phyloP scores from a whole-genome alignment of 1,140 invertebrate genomes.

The Drosophila gunungcola region DNA sequence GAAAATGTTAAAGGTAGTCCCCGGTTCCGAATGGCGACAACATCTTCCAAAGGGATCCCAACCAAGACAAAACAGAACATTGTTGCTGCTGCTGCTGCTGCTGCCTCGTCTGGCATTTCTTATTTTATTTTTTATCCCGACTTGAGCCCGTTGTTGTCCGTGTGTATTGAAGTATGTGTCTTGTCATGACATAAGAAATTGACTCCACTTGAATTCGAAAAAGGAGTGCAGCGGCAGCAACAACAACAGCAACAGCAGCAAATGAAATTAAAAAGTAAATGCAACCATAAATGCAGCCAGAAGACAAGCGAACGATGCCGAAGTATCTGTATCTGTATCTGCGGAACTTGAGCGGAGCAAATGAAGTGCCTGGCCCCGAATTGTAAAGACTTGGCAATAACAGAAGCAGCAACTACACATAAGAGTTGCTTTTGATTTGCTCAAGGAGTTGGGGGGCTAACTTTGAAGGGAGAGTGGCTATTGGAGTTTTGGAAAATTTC shows the following conservation, averaged over 20 bases:
- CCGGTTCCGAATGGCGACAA: conserved; percentile 57
- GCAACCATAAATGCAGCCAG: conserved; percentile 74
- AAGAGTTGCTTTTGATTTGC: conserved; percentile 53
- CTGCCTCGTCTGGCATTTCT: conserved; percentile 52
- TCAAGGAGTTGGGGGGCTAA: conserved; percentile 8
- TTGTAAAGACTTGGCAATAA: conserved; percentile 48
- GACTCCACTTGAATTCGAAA: conserved; percentile 82
- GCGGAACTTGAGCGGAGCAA: conserved; percentile 42
- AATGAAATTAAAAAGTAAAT: conserved; percentile 81
- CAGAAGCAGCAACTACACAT: conserved; percentile 28
- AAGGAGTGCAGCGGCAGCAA: conserved; percentile 69
- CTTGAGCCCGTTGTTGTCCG: conserved; percentile 52
- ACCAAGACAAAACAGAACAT: conserved; percentile 47
- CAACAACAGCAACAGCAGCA: conserved; percentile 45
- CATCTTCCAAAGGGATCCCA: conserved; percentile 38
- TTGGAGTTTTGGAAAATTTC: conserved; percentile 5
- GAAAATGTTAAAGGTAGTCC: conserved; percentile 45
- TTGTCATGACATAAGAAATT: conserved; percentile 83
- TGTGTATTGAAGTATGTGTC: conserved; percentile 61
- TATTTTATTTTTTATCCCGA: conserved; percentile 61
- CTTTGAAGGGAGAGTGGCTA: conserved; percentile 16
- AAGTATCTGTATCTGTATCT: conserved; percentile 45
- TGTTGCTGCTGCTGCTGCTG: conserved; percentile 28
- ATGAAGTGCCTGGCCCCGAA: conserved; percentile 57
- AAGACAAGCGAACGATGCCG: conserved; percentile 39